Percentiles rank a stretch among this genome's conserved stretches.
Evolutionary conservation across 2,113 vertebrate genomes (phyloP).

Genomic region (Empidonax alnorum): DNA sequence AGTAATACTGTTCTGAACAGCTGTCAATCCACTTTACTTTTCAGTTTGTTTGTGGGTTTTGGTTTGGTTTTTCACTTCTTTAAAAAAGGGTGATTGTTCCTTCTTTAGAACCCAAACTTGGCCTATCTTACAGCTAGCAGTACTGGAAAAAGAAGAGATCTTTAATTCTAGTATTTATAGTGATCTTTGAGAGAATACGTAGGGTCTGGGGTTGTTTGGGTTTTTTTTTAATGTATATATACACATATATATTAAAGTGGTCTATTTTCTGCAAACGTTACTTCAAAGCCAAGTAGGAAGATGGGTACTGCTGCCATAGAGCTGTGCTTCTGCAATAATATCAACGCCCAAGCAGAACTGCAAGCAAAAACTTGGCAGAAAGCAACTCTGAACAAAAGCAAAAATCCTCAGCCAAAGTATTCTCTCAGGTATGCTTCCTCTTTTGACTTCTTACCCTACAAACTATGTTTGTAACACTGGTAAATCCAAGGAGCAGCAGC

Average conservation of each 20-base stretch:
- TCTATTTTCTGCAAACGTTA: background rate
- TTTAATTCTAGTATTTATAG: background rate
- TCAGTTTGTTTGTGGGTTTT: background rate
- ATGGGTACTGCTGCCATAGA: background rate
- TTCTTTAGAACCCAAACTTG: background rate
- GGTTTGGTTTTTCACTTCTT: background rate
- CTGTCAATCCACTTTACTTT: background rate
- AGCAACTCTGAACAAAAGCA: background rate
- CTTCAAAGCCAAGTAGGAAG: background rate
- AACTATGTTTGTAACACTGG: background rate
- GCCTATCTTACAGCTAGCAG: background rate
- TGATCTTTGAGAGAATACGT: background rate
- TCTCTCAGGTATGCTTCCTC: background rate
- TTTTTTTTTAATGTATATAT: rapidly evolving
- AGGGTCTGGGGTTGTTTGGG: background rate
- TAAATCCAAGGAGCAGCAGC: background rate
- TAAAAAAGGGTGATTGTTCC: background rate
- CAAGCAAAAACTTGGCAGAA: background rate
- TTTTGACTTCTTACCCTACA: background rate
- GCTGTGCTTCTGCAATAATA: background rate
- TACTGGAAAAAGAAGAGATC: background rate
- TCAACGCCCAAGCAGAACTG: background rate
- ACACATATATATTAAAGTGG: background rate
- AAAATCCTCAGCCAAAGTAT: background rate
- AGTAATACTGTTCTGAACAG: background rate